phyloP scores from a whole-genome alignment of 2,113 vertebrate species.

The Thamnophis sirtalis region DNA sequence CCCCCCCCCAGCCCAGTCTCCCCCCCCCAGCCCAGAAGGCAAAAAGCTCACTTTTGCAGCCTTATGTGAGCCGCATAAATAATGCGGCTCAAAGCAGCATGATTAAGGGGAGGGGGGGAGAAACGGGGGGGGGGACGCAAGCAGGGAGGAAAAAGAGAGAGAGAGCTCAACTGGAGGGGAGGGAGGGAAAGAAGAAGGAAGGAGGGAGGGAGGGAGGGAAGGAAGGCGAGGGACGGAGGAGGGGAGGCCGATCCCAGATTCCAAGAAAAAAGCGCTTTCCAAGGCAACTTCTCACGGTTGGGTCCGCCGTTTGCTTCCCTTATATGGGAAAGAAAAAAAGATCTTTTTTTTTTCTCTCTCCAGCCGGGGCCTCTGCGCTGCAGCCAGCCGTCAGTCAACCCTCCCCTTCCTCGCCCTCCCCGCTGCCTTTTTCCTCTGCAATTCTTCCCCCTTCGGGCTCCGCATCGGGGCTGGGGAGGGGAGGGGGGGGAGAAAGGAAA shows the following conservation, averaged over 20 bases:
- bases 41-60: neutral
- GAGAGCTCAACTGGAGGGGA: accelerated
- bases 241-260: neutral
- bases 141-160: too few relatives aligned
- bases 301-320: neutral
- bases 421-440: neutral
- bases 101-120: too few relatives aligned
- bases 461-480: neutral
- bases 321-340: constrained; percentile 22
- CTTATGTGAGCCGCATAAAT: neutral
- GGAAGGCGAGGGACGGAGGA: too few relatives aligned
- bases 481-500: neutral
- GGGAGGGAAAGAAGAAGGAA: neutral
- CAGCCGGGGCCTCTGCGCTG: neutral
- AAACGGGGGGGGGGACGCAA: too few relatives aligned
- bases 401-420: neutral
- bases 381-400: too few relatives aligned
- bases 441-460: neutral
- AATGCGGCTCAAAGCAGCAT: neutral
- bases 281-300: constrained; percentile 16
- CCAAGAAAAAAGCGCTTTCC: neutral
- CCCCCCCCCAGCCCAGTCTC: too few relatives aligned
- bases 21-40: neutral
- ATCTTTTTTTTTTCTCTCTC: too few relatives aligned
- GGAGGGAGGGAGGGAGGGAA: too few relatives aligned